Percentiles rank a stretch among this genome's conserved stretches.
These are phyloP conservation scores for Rhadinocentrus ornatus DNA, from an alignment of 2,797 vertebrate species.

Conservation along the genomic window DNA sequence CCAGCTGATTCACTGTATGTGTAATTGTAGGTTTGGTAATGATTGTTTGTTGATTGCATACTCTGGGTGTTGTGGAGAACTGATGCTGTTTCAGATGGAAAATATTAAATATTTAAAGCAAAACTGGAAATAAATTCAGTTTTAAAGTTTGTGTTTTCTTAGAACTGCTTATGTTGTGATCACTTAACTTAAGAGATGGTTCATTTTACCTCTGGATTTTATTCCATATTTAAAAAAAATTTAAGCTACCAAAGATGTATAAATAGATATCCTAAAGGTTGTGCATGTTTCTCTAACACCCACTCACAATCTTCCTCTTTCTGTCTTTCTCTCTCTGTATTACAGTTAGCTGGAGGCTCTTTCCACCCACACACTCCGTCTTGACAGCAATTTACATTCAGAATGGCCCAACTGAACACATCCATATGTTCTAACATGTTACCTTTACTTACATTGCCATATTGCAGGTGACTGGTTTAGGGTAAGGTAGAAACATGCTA, in stretches of 20 bases:
- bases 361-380: conserved; percentile 79
- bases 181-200: conserved; percentile 1
- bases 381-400: conserved; percentile 82
- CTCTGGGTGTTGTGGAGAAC: conserved; percentile 6
- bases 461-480: conserved; percentile 31
- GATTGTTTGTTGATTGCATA: conserved; percentile 11
- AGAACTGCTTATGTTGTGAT: not conserved
- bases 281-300: conserved; percentile 76
- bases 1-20: not conserved
- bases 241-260: conserved; percentile 55
- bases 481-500: conserved; percentile 11
- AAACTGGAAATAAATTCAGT: conserved; percentile 12
- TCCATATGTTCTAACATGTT: conserved; percentile 56
- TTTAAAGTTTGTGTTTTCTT: not conserved
- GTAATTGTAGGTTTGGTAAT: not conserved
- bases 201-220: conserved; percentile 8
- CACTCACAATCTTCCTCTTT: conserved; percentile 74
- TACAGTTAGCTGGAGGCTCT: conserved; percentile 80
- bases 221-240: conserved; percentile 29
- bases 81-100: not conserved
- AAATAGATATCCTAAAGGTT: conserved; percentile 73
- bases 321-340: conserved; percentile 73
- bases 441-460: conserved; percentile 49
- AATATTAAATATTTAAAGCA: conserved; percentile 15
- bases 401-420: conserved; percentile 68